These are phyloP conservation scores for Molossus alvarezi DNA, from an alignment of 2,797 vertebrate species.

Conservation along the genomic window DNA sequence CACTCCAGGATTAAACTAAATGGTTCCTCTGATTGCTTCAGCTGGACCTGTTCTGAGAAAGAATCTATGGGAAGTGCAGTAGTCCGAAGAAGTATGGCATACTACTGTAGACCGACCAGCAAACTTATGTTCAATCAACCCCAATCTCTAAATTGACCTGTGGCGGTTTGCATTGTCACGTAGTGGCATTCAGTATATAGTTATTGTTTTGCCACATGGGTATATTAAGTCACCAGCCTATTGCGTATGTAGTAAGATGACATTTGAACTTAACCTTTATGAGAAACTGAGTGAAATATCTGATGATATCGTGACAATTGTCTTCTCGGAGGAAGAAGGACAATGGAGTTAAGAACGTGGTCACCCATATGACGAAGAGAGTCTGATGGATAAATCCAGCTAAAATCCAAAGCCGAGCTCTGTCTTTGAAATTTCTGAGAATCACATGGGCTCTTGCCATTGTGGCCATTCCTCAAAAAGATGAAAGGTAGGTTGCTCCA, in stretches of 20 bases:
- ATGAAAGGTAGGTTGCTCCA: neutral
- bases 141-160: neutral
- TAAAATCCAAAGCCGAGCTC: neutral
- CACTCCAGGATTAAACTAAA: neutral
- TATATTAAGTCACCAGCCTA: neutral
- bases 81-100: neutral
- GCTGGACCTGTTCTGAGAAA: neutral
- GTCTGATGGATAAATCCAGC: neutral
- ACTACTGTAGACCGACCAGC: neutral
- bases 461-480: neutral
- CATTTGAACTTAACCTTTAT: neutral
- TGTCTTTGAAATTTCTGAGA: slow-evolving; percentile 16
- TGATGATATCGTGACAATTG: neutral
- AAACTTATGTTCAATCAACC: neutral
- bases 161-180: neutral
- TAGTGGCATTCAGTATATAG: neutral
- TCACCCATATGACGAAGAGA: neutral
- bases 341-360: neutral
- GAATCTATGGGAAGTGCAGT: neutral
- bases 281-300: neutral
- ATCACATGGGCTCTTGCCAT: neutral
- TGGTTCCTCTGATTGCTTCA: neutral
- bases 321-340: neutral
- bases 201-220: neutral
- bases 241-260: neutral